phyloP scores from a whole-genome alignment of 2,797 vertebrate species.

The Muscicapa striata region DNA sequence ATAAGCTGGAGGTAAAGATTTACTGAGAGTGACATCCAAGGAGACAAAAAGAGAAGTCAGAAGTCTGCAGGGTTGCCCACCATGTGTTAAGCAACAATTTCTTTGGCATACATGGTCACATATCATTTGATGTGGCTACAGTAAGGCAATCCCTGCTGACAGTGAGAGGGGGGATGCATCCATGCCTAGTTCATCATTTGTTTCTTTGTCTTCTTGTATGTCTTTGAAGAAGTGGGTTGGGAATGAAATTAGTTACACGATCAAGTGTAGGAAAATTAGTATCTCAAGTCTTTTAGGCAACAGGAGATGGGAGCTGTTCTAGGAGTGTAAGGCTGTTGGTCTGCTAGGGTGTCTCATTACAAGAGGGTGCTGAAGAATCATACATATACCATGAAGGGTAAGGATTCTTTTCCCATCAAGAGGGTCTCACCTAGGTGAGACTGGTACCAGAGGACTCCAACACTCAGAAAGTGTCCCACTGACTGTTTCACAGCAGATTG shows the following conservation, averaged over 20 bases:
- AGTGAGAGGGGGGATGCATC: not conserved
- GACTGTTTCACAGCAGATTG: not conserved
- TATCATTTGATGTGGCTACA: constrained; percentile 41
- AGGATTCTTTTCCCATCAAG: not conserved
- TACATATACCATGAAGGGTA: not conserved
- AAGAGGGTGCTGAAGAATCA: not conserved
- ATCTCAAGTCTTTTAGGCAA: not conserved
- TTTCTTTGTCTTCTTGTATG: not conserved
- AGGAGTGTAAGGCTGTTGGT: not conserved
- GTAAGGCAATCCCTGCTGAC: not conserved
- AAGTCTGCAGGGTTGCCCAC: not conserved
- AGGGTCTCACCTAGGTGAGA: not conserved
- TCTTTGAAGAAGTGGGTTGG: not conserved
- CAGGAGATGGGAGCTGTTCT: not conserved
- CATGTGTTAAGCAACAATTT: not conserved
- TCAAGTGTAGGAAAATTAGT: not conserved
- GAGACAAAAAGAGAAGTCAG: not conserved
- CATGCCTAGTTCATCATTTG: not conserved
- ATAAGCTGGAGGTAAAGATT: not conserved
- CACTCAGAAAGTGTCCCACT: not conserved
- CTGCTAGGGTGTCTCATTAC: not conserved
- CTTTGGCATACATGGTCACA: not conserved
- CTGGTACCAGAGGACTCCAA: not conserved
- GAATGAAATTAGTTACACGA: not conserved
- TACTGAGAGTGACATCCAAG: not conserved